phyloP scores from a whole-genome alignment of 2,888 invertebrate genomes.

The Tipula unca region DNA sequence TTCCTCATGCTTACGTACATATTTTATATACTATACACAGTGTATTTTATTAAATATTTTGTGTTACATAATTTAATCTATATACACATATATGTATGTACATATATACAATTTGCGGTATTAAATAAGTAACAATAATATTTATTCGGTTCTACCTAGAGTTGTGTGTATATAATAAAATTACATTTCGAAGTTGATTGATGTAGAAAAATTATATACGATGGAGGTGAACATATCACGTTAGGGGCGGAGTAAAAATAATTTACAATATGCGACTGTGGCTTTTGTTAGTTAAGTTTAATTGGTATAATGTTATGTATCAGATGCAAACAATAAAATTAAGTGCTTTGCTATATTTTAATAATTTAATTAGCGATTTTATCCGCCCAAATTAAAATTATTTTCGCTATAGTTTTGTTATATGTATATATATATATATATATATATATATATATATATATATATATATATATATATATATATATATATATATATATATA shows the following conservation, averaged over 20 bases:
- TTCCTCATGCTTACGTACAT: not conserved
- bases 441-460: no score
- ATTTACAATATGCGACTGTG: not conserved
- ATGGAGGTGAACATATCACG: not conserved
- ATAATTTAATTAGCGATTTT: not conserved
- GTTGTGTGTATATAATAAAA: not conserved
- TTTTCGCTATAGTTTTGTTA: no score
- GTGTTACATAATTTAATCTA: not conserved
- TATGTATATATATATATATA: no score
- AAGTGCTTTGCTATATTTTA: not conserved
- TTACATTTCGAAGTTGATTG: not conserved
- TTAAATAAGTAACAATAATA: not conserved
- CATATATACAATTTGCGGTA: not conserved
- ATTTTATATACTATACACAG: not conserved
- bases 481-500: no score
- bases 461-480: no score
- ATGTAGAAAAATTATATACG: not conserved
- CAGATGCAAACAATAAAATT: not conserved
- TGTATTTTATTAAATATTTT: not conserved
- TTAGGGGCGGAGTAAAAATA: not conserved
- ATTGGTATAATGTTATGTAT: not conserved
- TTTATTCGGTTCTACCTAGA: not conserved
- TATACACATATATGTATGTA: no score
- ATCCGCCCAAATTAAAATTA: not conserved
- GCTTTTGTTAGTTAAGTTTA: not conserved